A percentile compares a stretch with the other conserved stretches of the same genome.
Evolutionary conservation across 2,888 invertebrate genomes (phyloP).

Genomic region (Enchytraeus crypticus): DNA sequence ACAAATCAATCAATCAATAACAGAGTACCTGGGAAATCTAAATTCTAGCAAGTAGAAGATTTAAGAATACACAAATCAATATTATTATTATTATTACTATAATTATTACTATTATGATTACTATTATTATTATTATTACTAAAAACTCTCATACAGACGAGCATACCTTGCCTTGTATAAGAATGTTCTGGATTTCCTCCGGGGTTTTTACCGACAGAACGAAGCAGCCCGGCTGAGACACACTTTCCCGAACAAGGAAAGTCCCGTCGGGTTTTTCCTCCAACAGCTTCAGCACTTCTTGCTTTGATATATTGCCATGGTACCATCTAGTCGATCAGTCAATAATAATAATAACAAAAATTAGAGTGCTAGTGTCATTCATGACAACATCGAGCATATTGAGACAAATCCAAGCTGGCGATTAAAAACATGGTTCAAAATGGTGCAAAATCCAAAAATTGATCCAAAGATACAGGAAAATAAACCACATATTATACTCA

Average conservation of each 20-base stretch:
- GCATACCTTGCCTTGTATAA: constrained; percentile 61
- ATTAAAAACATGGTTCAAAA: too few species aligned
- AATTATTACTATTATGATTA: not conserved
- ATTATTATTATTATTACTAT: not conserved
- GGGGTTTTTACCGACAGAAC: constrained; percentile 88
- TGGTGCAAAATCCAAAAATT: too few species aligned
- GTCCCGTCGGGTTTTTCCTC: constrained; percentile 89
- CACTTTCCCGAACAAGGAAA: constrained; percentile 87
- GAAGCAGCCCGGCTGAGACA: constrained; percentile 89
- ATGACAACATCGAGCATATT: too few species aligned
- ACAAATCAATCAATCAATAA: not conserved
- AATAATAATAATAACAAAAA: too few species aligned
- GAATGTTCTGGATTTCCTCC: constrained; percentile 82
- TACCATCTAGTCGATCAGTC: constrained; percentile 58
- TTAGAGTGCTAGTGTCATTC: too few species aligned
- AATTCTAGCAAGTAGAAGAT: too few species aligned
- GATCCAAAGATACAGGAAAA: too few species aligned
- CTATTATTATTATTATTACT: not conserved
- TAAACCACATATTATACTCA: too few species aligned
- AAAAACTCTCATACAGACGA: too few species aligned
- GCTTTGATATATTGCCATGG: constrained; percentile 84
- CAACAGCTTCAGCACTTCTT: constrained; percentile 82
- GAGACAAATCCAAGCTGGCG: too few species aligned
- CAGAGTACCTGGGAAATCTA: too few species aligned
- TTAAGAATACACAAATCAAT: not conserved